These are phyloP conservation scores for Fabriciana adippe DNA, from an alignment of 2,888 invertebrate species.

Conservation along the genomic window DNA sequence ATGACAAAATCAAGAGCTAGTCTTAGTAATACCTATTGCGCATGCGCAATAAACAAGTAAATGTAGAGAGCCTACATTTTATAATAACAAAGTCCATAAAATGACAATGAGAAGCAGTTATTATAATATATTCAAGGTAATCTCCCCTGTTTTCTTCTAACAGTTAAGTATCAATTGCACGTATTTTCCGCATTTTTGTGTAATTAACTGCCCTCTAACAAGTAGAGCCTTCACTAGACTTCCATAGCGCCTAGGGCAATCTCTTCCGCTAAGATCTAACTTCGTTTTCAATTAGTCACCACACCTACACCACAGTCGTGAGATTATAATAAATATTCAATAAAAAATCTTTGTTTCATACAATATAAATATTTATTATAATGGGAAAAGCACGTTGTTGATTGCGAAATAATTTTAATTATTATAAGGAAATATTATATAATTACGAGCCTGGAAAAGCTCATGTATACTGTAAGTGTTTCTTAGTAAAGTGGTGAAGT, in stretches of 20 bases:
- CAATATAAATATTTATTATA: conserved; percentile 12
- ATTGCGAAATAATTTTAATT: neutral
- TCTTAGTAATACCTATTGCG: conserved; percentile 4
- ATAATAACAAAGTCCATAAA: conserved; percentile 24
- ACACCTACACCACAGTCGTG: conserved; percentile 1
- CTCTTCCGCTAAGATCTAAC: conserved; percentile 39
- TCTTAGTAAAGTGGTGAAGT: too few relatives aligned
- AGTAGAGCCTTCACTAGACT: conserved; percentile 39
- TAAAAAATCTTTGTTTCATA: conserved; percentile 6
- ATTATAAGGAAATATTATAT: conserved; percentile 3
- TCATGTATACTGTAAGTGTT: neutral
- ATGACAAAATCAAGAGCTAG: neutral
- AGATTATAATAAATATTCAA: conserved; percentile 3
- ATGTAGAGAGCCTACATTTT: conserved; percentile 10
- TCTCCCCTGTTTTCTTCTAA: conserved; percentile 39
- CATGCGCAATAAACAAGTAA: conserved; percentile 4
- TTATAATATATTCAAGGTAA: conserved; percentile 42
- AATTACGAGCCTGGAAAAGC: neutral
- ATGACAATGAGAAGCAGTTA: conserved; percentile 35
- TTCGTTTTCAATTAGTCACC: conserved; percentile 19
- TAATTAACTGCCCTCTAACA: conserved; percentile 36
- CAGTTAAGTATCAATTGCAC: conserved; percentile 23
- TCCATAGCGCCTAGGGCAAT: conserved; percentile 32
- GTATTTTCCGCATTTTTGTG: conserved; percentile 42
- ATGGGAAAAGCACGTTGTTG: conserved; percentile 5